phyloP scores from a whole-genome alignment of 2,113 vertebrate species.

The Calyptomena viridis region DNA sequence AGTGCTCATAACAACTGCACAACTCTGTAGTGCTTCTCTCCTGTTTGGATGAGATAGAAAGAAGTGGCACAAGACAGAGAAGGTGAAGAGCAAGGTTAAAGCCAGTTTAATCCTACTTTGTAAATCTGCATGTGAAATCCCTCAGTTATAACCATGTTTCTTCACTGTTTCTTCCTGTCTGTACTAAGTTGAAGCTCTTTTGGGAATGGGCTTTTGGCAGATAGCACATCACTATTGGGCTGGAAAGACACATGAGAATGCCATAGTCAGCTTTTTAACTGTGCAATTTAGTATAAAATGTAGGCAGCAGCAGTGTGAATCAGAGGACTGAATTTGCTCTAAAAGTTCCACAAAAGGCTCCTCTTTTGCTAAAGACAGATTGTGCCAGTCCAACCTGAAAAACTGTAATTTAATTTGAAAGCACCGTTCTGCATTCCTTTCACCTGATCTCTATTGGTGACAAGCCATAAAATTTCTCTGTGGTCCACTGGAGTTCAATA shows the following conservation, averaged over 20 bases:
- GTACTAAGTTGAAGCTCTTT: background rate
- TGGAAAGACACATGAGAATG: background rate
- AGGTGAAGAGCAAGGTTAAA: background rate
- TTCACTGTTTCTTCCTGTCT: background rate
- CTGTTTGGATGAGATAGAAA: background rate
- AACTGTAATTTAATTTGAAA: constrained; percentile 63
- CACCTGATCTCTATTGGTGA: constrained; percentile 14
- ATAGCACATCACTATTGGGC: background rate
- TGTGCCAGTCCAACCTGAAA: constrained; percentile 50
- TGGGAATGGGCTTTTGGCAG: background rate
- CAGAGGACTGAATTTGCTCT: background rate
- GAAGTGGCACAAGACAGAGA: background rate
- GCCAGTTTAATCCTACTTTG: background rate
- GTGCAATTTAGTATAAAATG: background rate
- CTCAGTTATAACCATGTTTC: background rate
- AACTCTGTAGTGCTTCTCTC: background rate
- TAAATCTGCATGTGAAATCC: background rate
- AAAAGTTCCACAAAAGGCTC: background rate
- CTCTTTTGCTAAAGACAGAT: constrained; percentile 41
- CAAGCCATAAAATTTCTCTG: constrained; percentile 25
- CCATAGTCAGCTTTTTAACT: constrained; percentile 2
- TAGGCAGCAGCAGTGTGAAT: constrained; percentile 1
- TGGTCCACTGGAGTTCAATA: constrained; percentile 38
- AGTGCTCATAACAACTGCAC: background rate
- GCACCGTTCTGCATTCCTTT: constrained; percentile 7